Evolutionary conservation across 2,113 vertebrate genomes (phyloP).

Genomic region (Actenoides lindsayi): DNA sequence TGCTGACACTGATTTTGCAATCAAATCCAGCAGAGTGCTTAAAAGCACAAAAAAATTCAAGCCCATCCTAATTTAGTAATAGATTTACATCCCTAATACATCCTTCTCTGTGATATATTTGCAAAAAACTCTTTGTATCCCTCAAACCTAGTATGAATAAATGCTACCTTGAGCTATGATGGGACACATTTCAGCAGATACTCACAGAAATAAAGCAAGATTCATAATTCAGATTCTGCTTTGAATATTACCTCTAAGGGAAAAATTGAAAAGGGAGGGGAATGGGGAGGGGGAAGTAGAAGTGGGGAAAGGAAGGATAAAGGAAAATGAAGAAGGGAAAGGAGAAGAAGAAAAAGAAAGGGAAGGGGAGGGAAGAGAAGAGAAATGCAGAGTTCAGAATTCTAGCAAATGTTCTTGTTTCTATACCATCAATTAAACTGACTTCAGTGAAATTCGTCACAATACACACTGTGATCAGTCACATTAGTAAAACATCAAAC

Average conservation of each 20-base stretch:
- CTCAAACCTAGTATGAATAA: neutral
- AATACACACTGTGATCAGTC: neutral
- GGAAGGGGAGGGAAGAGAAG: neutral
- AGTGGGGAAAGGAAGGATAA: neutral
- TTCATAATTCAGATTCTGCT: neutral
- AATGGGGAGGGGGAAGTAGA: neutral
- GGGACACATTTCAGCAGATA: neutral
- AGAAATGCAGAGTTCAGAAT: neutral
- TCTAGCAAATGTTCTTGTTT: neutral
- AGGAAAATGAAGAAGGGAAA: neutral
- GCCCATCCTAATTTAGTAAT: neutral
- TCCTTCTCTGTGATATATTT: neutral
- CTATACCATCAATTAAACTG: neutral
- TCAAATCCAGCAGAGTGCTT: neutral
- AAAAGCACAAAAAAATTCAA: neutral
- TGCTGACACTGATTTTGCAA: neutral
- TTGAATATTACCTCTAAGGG: neutral
- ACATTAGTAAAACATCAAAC: neutral
- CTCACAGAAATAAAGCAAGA: neutral
- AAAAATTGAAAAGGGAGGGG: neutral
- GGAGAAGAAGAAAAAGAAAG: neutral
- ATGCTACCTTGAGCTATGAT: neutral
- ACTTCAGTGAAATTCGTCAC: neutral
- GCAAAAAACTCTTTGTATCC: neutral
- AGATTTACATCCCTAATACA: neutral